Base-by-base conservation (phyloP, 2,888 invertebrate species). In the Chloromyia formosa region DNA sequence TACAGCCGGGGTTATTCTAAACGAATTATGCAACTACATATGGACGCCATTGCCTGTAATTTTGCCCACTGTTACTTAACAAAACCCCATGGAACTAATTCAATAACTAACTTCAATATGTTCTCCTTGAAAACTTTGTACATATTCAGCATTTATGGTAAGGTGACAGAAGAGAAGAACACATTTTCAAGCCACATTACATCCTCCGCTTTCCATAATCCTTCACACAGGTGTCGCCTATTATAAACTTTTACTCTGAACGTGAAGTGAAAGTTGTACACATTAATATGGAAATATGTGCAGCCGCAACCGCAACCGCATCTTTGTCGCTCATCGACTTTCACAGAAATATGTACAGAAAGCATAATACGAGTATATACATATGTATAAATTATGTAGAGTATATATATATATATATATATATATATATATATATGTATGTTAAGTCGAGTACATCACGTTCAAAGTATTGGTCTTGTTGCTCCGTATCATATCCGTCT, bases 241-340 rank as follows among this genome's bases (percentile, higher is more conserved):
- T 35, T 20, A 66, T 66, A 66, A 66, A 66, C 45, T 66, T 66
- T 66, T 66, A 49, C 66, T 66, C 22, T 12, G 45, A 66, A 66
- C 18, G 35, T 22, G 12, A 66, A 66, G 66, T 49, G 66, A 66
- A 66, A 66, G 66, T 66, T 66, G 27, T 35, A 12, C 45, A 49
- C 35, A 66, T 66, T 66, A 66, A 66, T 66, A 66, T 66, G 66
- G 66, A 66, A 66, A 66, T 64, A 64, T 66, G 66, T 66, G 66
- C 66, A 66, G 20, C 66, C 66, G 22, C 66, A 45, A 66, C 66
- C 66, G 66, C 66, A 66, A 66, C 66, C 66, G 66, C 66, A 66
- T 66, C 49, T 66, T 66, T 66, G 66, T 20, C 18, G 20, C 16
- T 18, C 1, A 56, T 10, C 10, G 56, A 10, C 18, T 7, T 18